Evolutionary conservation across 1,140 invertebrate species (phyloP), one percentile per base, ranked within the genome.

Genomic region (Pseudomyrmex flavicornis): DNA sequence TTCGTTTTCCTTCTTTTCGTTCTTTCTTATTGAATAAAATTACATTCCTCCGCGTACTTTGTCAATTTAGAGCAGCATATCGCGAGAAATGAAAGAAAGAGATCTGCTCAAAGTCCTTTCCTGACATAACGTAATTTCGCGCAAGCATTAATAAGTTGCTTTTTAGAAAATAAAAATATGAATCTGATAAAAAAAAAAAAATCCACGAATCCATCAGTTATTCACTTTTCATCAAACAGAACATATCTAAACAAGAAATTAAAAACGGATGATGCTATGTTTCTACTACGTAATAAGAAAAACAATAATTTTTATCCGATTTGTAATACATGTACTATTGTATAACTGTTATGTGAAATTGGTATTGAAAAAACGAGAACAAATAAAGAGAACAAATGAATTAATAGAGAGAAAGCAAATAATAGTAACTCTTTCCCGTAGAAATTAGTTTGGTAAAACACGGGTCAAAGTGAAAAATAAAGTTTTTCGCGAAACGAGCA

Each of bases 11-110:
- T 77, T 77, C 62, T 77, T 77, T 56, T 56, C 17, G 63, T 20
- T 58, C 0, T 63, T n/a, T 77, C 17, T 77, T 58, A 77, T 77
- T 48, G 22, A 76, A 66, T 66, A 15, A 77, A 77, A 69, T 77
- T 77, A 77, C 62, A 77, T 77, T 77, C 26, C 52, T 58, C 17
- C 17, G 26, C 13, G 50, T 77, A 50, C 10, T 17, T 20, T 50
- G 15, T 17, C 63, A 69, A 77, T 77, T 77, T 77, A 46, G 17
- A 69, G n/a, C 26, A 66, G 44, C 22, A 20, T 52, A 76, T 76
- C 12, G 20, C 35, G 8, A 5, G 13, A 48, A n/a, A 26, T 58
- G 65, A 79, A 48, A 69, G 62, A 58, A 12, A 66, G n/a, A 77
- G 65, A 69, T 48, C 9, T 50, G 26, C 12, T 77, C 13, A 46